Percentiles rank a stretch among this genome's conserved stretches.
phyloP scores from a whole-genome alignment of 2,113 vertebrate genomes.

The Charadrius vociferus region DNA sequence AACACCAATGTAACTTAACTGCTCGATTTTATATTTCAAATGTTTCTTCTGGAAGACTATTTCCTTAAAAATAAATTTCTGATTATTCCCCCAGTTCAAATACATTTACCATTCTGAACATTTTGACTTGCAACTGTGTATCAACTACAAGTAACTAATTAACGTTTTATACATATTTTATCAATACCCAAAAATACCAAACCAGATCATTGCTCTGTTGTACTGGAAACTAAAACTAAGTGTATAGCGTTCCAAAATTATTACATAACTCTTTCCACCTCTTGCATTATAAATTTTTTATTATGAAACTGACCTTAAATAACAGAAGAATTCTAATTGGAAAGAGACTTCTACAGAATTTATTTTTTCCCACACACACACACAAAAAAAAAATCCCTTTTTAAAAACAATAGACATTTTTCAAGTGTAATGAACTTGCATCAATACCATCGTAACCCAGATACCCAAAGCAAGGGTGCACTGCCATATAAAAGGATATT shows the following conservation, averaged over 20 bases:
- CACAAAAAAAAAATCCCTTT: neutral
- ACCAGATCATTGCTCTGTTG: neutral
- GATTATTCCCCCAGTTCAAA: neutral
- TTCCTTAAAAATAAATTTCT: neutral
- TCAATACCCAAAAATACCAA: neutral
- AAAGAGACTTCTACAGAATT: neutral
- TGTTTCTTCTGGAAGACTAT: neutral
- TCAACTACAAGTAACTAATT: neutral
- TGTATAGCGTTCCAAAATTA: neutral
- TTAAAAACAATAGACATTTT: neutral
- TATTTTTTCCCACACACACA: no score
- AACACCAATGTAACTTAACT: neutral
- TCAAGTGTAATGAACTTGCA: neutral
- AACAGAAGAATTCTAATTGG: neutral
- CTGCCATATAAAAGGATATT: neutral
- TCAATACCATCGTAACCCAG: rapidly evolving
- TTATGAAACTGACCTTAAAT: neutral
- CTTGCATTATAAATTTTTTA: neutral
- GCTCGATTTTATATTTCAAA: neutral
- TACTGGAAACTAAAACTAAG: neutral
- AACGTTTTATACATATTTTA: neutral
- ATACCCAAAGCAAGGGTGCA: neutral
- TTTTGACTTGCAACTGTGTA: neutral
- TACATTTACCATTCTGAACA: neutral
- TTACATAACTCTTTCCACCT: neutral